A percentile compares a stretch with the other conserved stretches of the same genome.
phyloP scores from a whole-genome alignment of 2,888 invertebrate genomes.

The Amiota communis region DNA sequence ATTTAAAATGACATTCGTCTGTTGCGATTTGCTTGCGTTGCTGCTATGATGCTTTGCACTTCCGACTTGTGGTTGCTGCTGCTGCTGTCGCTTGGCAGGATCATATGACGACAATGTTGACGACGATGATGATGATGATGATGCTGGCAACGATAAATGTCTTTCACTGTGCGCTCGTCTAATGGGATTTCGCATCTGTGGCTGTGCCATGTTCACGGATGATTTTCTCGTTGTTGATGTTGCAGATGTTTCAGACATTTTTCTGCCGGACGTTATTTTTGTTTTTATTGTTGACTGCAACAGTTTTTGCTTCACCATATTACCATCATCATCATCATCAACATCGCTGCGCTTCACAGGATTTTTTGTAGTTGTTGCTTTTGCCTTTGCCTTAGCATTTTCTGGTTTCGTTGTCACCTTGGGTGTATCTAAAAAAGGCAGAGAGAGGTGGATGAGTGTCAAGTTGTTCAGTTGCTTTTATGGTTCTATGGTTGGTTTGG shows the following conservation, averaged over 20 bases:
- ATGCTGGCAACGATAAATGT: conserved; percentile 57
- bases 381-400: conserved; percentile 42
- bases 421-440: conserved; percentile 9
- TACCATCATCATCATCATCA: conserved; percentile 22
- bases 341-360: not conserved
- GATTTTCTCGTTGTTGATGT: conserved; percentile 19
- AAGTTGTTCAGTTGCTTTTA: not conserved
- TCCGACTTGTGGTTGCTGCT: conserved; percentile 10
- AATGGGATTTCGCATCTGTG: conserved; percentile 70
- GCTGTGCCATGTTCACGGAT: conserved; percentile 45
- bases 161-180: conserved; percentile 72
- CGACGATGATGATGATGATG: conserved; percentile 67
- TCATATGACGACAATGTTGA: conserved; percentile 52
- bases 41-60: conserved; percentile 29
- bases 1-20: conserved; percentile 67
- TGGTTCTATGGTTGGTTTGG: not conserved
- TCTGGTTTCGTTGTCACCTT: not conserved
- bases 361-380: conserved; percentile 27
- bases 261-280: conserved; percentile 21
- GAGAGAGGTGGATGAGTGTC: not conserved
- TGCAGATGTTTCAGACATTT: conserved; percentile 7
- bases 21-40: conserved; percentile 43
- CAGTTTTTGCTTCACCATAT: conserved; percentile 32
- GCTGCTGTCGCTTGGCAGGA: not conserved
- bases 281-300: conserved; percentile 55